Conservation (phyloP, 2,888 invertebrate species). For the Macaria notata region DNA sequence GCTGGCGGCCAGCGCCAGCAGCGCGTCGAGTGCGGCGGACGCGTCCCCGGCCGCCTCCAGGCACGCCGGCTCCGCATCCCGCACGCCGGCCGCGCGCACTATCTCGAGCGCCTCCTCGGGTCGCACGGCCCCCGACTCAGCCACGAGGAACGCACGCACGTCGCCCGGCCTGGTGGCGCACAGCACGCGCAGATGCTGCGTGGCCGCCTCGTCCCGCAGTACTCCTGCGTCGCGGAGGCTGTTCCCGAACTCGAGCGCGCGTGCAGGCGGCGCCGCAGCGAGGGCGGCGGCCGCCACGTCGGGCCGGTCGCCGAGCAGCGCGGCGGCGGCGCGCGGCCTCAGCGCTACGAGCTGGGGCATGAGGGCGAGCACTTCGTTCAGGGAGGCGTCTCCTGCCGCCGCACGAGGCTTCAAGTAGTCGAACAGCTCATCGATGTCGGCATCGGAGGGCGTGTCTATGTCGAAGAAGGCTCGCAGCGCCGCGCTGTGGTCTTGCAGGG, state of each 20-base stretch:
- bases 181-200: slow-evolving; percentile 55
- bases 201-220: slow-evolving; percentile 53
- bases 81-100: slow-evolving; percentile 52
- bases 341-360: slow-evolving; percentile 51
- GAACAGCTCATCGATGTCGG: slow-evolving; percentile 66
- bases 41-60: slow-evolving; percentile 70
- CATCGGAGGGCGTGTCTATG: slow-evolving; percentile 50
- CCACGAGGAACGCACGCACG: slow-evolving; percentile 54
- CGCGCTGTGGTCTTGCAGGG: slow-evolving; percentile 44
- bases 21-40: slow-evolving; percentile 58
- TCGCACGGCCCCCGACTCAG: slow-evolving; percentile 58
- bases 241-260: slow-evolving; percentile 47
- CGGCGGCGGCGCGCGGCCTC: slow-evolving; percentile 59
- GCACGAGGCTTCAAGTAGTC: slow-evolving; percentile 53
- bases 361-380: slow-evolving; percentile 35
- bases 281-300: slow-evolving; percentile 45
- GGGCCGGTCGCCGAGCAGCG: slow-evolving; percentile 41
- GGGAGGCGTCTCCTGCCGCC: slow-evolving; percentile 39
- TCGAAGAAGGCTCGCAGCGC: slow-evolving; percentile 57
- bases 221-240: slow-evolving; percentile 40
- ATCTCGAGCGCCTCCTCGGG: slow-evolving; percentile 67
- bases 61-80: slow-evolving; percentile 63
- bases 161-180: slow-evolving; percentile 50
- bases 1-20: slow-evolving; percentile 46
- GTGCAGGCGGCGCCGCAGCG: slow-evolving; percentile 38